These are phyloP conservation scores for Chromis chromis DNA, from an alignment of 2,797 vertebrate genomes.

Conservation along the genomic window DNA sequence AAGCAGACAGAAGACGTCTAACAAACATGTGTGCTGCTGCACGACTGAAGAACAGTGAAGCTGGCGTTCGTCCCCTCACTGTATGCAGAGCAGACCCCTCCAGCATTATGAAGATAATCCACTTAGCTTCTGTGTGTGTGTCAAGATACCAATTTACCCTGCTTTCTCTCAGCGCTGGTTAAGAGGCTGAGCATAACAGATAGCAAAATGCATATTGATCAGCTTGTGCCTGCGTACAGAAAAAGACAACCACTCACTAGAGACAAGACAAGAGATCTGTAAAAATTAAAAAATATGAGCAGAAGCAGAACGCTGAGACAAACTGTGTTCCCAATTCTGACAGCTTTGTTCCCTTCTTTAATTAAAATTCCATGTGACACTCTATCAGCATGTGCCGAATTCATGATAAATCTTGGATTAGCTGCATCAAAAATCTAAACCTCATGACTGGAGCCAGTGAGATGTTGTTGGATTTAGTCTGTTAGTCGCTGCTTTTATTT, in stretches of 20 bases:
- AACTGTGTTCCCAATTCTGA: slow-evolving; percentile 20
- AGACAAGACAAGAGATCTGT: slow-evolving; percentile 10
- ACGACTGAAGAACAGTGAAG: slow-evolving; percentile 22
- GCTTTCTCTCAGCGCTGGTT: slow-evolving; percentile 40
- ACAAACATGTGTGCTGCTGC: slow-evolving; percentile 9
- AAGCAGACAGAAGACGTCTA: background rate
- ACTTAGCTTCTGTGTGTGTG: slow-evolving; percentile 65
- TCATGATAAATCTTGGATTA: slow-evolving; percentile 48
- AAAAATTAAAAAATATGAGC: slow-evolving; percentile 12
- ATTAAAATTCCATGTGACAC: slow-evolving; percentile 32
- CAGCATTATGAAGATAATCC: slow-evolving; percentile 74
- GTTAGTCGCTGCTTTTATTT: slow-evolving; percentile 38
- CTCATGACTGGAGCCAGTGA: slow-evolving; percentile 21
- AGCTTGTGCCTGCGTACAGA: slow-evolving; percentile 15
- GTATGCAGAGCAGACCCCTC: slow-evolving; percentile 61
- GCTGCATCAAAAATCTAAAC: slow-evolving; percentile 23
- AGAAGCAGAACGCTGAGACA: slow-evolving; percentile 16
- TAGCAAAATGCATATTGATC: slow-evolving; percentile 54
- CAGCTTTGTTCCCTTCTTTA: slow-evolving; percentile 14
- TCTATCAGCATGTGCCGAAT: slow-evolving; percentile 28
- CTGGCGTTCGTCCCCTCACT: slow-evolving; percentile 14
- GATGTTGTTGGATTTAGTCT: slow-evolving; percentile 27
- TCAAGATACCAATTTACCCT: slow-evolving; percentile 63
- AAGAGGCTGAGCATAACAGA: slow-evolving; percentile 42
- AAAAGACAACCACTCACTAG: slow-evolving; percentile 1